Base-by-base conservation (phyloP, 2,797 vertebrate genomes). In the Tokudaia tokunoshimensis region DNA sequence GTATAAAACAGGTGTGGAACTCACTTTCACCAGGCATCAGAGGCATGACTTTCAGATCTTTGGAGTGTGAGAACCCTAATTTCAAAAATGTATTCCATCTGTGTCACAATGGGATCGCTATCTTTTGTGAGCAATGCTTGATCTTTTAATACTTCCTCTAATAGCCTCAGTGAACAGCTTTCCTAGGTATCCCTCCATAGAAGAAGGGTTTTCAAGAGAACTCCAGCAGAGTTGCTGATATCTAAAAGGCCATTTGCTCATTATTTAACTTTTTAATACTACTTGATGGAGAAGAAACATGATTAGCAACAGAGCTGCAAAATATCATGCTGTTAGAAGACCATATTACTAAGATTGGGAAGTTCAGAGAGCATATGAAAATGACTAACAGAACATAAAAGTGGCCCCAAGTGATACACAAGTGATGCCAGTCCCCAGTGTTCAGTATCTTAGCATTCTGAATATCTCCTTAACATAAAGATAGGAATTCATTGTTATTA, bases 121-220 rank as follows among this genome's bases (percentile, higher is more conserved):
- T 95, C 94, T 78, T 92, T 91, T 50, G 91, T 97, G 86, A 96
- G 82, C 92, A 97, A 92, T 72, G 63, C 96, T 97, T 94, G 85
- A 93, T 96, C 95, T 96, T 81, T 94, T 97, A 96, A 97, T 80
- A 89, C 90, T 89, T 92, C 81, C n/a, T 7, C 85, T 34, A 67
- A 74, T 86, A 76, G 34, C 63, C 93, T 95, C 96, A 2, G 82
- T 87, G 96, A 93, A 95, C 82, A 91, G 55, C 63, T 70, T 93
- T 96, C 82, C 89, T 59, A 47, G 57, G 75, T 67, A 78, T 96
- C 96, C 90, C 93, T 96, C 80, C 31, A 11, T 89, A 90, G 47
- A 67, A 97, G 92, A 97, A 97, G 93, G 91, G 82, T 95, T 94
- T 97, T 97, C 95, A 96, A 97, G 97, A 97, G 97, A 97, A 97